A percentile compares a stretch with the other conserved stretches of the same genome.
These are phyloP conservation scores for Ricordea florida DNA, from an alignment of 92 coral and sea anemone genomes.

Conservation along the genomic window DNA sequence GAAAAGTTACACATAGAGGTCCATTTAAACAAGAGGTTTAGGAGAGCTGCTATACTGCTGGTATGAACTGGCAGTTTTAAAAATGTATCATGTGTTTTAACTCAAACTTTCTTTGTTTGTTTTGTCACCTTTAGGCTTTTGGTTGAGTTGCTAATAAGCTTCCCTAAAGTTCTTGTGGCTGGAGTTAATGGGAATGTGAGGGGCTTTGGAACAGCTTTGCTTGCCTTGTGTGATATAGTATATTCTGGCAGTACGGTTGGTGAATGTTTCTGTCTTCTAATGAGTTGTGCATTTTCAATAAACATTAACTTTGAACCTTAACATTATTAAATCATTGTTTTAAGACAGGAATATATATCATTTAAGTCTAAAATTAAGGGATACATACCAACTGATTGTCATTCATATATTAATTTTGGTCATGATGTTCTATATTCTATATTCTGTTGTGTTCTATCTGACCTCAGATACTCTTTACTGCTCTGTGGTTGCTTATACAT, in stretches of 20 bases:
- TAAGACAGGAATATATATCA: not conserved
- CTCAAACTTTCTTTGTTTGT: not conserved
- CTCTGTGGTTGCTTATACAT: too few species aligned
- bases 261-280: not conserved
- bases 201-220: slow-evolving; percentile 92
- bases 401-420: too few species aligned
- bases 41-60: too few species aligned
- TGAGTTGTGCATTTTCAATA: not conserved
- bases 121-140: slow-evolving; percentile 64
- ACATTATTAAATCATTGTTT: not conserved
- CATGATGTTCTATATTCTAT: too few species aligned
- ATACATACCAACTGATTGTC: too few species aligned
- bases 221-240: slow-evolving; percentile 87
- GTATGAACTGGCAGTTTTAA: not conserved
- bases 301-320: not conserved
- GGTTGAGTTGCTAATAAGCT: slow-evolving; percentile 74
- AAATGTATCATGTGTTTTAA: not conserved
- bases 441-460: too few species aligned
- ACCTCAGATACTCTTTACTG: too few species aligned
- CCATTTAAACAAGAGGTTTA: too few species aligned
- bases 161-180: slow-evolving; percentile 87
- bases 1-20: too few species aligned
- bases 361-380: not conserved
- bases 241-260: slow-evolving; percentile 78
- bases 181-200: slow-evolving; percentile 87